These are phyloP conservation scores for Tetraneura akinire DNA, from an alignment of 1,140 invertebrate genomes.

Conservation along the genomic window DNA sequence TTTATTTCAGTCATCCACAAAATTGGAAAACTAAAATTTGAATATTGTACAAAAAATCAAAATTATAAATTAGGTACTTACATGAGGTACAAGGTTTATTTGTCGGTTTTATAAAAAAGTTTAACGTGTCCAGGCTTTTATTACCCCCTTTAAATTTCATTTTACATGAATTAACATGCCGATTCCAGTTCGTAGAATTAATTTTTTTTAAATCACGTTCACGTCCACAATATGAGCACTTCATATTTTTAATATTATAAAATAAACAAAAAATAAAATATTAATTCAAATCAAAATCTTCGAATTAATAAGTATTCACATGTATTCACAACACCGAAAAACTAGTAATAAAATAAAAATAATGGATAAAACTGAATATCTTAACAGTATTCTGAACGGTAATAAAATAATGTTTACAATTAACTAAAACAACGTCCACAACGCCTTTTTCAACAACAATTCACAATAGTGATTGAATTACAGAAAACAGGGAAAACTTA, in stretches of 20 bases:
- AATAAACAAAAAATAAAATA: neutral
- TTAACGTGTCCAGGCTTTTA: slow-evolving; percentile 5
- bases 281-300: no score
- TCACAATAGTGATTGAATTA: neutral
- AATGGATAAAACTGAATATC: no score
- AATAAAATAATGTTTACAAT: neutral
- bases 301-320: no score
- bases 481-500: neutral
- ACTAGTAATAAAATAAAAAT: no score
- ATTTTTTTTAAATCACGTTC: neutral
- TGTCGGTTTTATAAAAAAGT: neutral
- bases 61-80: neutral
- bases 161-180: slow-evolving; percentile 17
- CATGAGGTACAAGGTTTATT: slow-evolving; percentile 1
- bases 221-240: neutral
- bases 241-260: neutral
- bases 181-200: slow-evolving; percentile 6
- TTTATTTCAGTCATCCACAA: neutral
- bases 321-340: no score
- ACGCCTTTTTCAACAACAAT: neutral
- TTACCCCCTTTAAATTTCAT: neutral
- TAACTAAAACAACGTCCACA: neutral
- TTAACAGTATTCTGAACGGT: neutral
- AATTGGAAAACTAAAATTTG: neutral
- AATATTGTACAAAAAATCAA: neutral